These are phyloP conservation scores for Drosophila mojavensis DNA, from an alignment of 1,140 invertebrate genomes.

Conservation along the genomic window DNA sequence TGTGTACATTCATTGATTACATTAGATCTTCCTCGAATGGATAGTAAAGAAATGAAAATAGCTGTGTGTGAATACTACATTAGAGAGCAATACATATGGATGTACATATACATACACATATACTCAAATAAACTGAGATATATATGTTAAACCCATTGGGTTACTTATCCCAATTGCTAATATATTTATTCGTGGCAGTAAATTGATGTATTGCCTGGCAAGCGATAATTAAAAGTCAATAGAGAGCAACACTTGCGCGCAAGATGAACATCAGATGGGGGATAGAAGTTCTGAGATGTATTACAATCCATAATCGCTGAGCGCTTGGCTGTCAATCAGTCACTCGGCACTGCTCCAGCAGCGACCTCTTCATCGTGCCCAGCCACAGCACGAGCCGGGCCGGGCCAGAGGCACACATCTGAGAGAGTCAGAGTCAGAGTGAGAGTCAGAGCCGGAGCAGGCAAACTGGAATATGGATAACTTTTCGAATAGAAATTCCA, in stretches of 20 bases:
- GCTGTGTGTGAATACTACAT: no score
- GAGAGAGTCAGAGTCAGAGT: no score
- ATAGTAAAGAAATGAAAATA: no score
- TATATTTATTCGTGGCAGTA: constrained; percentile 8
- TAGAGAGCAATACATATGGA: no score
- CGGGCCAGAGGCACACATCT: neutral
- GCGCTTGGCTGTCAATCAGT: constrained; percentile 62
- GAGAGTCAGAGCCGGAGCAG: neutral
- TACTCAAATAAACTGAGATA: no score
- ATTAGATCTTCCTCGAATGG: no score
- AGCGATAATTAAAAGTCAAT: constrained; percentile 72
- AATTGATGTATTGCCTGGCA: constrained; percentile 31
- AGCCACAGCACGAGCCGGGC: neutral
- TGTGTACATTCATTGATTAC: no score
- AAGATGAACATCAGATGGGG: constrained; percentile 53
- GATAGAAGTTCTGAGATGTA: constrained; percentile 62
- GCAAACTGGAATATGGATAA: constrained; percentile 58
- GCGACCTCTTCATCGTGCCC: constrained; percentile 17
- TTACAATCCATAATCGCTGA: constrained; percentile 75
- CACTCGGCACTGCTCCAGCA: constrained; percentile 37
- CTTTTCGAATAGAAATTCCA: constrained; percentile 68
- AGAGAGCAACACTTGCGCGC: constrained; percentile 18
- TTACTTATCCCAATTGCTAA: constrained; percentile 8
- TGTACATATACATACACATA: no score
- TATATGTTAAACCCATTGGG: neutral